Evolutionary conservation across 2,797 vertebrate species (phyloP).

Genomic region (Cossypha caffra): DNA sequence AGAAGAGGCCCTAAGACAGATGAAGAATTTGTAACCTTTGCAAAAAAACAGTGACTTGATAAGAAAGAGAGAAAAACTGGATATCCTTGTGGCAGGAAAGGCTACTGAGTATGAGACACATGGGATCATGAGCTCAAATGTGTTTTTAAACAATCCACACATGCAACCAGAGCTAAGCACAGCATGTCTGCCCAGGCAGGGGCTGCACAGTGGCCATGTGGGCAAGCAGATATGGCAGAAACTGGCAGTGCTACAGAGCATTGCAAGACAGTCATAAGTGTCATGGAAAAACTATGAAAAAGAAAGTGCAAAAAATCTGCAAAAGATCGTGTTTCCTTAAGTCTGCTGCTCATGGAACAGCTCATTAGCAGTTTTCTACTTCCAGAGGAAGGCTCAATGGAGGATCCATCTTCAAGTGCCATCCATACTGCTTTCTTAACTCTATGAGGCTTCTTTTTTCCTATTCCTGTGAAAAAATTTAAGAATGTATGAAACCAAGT

Average conservation of each 20-base stretch:
- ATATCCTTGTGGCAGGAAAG: not conserved
- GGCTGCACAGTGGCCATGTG: not conserved
- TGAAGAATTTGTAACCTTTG: not conserved
- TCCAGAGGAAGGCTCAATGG: not conserved
- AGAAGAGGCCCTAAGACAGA: not conserved
- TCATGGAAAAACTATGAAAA: not conserved
- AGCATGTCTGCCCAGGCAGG: not conserved
- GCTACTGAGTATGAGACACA: rapidly evolving
- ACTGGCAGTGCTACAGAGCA: not conserved
- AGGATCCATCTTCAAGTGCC: not conserved
- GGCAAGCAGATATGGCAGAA: not conserved
- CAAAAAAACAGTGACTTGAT: not conserved
- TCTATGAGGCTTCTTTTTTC: not conserved
- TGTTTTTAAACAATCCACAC: not conserved
- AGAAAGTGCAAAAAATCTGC: not conserved
- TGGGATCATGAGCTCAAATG: not conserved
- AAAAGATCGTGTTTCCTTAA: not conserved
- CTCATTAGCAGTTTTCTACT: not conserved
- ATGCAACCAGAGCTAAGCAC: not conserved
- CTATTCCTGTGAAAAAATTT: not conserved
- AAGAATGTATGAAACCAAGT: not conserved
- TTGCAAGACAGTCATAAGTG: not conserved
- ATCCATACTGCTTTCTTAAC: not conserved
- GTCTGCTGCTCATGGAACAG: not conserved
- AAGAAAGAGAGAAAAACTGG: not conserved